These are phyloP conservation scores for Chanos chanos DNA, from an alignment of 2,797 vertebrate species.

Conservation along the genomic window DNA sequence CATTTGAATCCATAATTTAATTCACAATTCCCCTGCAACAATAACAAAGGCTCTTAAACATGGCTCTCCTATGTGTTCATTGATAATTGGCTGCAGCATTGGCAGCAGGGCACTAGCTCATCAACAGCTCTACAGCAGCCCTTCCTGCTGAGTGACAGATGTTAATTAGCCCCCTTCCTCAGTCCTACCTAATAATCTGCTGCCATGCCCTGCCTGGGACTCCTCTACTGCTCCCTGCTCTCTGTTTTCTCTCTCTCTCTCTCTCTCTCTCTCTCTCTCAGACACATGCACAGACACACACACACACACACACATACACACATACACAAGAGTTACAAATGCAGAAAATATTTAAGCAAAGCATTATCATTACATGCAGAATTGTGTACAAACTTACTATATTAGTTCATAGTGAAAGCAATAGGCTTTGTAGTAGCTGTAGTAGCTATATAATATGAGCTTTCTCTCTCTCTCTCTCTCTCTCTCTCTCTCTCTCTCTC, in stretches of 20 bases:
- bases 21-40: constrained; percentile 19
- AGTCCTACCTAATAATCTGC: constrained; percentile 32
- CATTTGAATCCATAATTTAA: constrained; percentile 12
- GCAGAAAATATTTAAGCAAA: too few species aligned
- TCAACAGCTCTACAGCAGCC: constrained; percentile 33
- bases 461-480: constrained; percentile 5
- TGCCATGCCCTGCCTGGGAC: constrained; percentile 36
- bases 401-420: too few species aligned
- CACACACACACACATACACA: background rate
- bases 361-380: too few species aligned
- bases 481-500: background rate
- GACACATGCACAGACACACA: background rate
- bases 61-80: constrained; percentile 31
- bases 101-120: constrained; percentile 41
- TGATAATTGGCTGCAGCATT: constrained; percentile 41
- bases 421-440: too few species aligned
- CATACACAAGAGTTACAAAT: background rate
- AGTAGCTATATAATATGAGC: too few species aligned
- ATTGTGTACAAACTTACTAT: too few species aligned
- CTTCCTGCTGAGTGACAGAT: constrained; percentile 49
- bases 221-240: constrained; percentile 21
- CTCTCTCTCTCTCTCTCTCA: background rate
- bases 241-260: background rate
- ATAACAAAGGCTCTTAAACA: constrained; percentile 35
- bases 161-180: constrained; percentile 41